These are phyloP conservation scores for Nothobranchius furzeri DNA, from an alignment of 2,113 vertebrate genomes.

Conservation along the genomic window DNA sequence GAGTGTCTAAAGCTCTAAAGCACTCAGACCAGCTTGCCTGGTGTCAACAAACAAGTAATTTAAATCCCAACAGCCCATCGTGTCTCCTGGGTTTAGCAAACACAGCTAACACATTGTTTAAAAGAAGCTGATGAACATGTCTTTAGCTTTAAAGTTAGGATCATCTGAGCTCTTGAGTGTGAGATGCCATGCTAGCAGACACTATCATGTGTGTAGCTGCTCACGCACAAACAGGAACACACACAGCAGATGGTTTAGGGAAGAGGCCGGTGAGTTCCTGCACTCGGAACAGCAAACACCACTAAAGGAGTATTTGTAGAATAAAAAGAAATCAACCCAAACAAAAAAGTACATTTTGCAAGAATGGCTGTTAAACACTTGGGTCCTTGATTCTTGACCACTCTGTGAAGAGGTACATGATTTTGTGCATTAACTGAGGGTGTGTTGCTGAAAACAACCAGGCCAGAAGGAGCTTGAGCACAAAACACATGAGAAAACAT, in stretches of 20 bases:
- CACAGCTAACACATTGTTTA: conserved; percentile 4
- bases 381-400: background rate
- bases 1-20: too few species aligned
- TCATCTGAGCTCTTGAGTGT: conserved; percentile 49
- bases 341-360: background rate
- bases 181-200: conserved; percentile 36
- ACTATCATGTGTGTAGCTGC: conserved; percentile 9
- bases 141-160: conserved; percentile 31
- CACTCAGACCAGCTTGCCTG: too few species aligned
- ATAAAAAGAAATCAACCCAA: conserved; percentile 3
- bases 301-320: background rate
- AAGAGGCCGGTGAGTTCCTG: conserved; percentile 47
- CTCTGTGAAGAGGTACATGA: background rate
- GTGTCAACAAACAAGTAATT: too few species aligned
- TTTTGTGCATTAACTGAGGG: background rate
- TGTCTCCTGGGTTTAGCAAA: too few species aligned
- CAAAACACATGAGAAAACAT: conserved; percentile 18
- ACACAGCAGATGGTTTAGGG: conserved; percentile 62
- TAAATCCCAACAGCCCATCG: too few species aligned
- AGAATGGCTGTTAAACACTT: conserved; percentile 10
- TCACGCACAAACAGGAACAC: background rate
- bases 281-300: conserved; percentile 33
- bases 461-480: background rate
- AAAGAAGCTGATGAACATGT: conserved; percentile 25
- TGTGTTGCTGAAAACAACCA: background rate